Evolutionary conservation across 1,140 invertebrate species (phyloP).

Genomic region (Colletes latitarsis): DNA sequence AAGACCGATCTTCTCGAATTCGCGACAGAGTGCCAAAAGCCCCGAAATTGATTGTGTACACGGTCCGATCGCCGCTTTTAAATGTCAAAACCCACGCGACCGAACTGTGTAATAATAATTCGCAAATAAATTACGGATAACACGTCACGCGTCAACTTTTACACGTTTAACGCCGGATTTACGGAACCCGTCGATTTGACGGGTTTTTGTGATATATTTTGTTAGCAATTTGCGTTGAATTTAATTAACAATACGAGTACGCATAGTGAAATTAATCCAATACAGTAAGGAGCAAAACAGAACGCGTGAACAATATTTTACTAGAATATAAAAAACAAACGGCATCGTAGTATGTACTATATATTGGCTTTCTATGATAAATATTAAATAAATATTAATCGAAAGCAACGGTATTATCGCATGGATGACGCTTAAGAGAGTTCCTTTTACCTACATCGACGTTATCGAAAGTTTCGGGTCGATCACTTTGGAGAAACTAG

Average conservation of each 20-base stretch:
- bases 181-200: no score
- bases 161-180: not conserved
- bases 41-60: not conserved
- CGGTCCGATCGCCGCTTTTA: not conserved
- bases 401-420: not conserved
- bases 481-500: constrained; percentile 27
- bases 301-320: no score
- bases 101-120: not conserved
- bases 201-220: no score
- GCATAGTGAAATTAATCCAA: no score
- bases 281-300: no score
- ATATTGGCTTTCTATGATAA: no score
- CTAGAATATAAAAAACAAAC: no score
- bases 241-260: no score
- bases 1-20: constrained; percentile 8
- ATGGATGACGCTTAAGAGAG: not conserved
- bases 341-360: no score
- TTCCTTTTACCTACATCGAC: not conserved
- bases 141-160: not conserved
- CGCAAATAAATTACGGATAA: not conserved
- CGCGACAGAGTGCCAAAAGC: no score
- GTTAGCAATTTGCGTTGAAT: no score
- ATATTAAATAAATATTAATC: no score
- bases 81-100: not conserved
- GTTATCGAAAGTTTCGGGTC: constrained; percentile 25